A percentile compares a stretch with the other conserved stretches of the same genome.
Conservation (phyloP, 2,113 vertebrate species). For the Peromyscus polionotus region DNA sequence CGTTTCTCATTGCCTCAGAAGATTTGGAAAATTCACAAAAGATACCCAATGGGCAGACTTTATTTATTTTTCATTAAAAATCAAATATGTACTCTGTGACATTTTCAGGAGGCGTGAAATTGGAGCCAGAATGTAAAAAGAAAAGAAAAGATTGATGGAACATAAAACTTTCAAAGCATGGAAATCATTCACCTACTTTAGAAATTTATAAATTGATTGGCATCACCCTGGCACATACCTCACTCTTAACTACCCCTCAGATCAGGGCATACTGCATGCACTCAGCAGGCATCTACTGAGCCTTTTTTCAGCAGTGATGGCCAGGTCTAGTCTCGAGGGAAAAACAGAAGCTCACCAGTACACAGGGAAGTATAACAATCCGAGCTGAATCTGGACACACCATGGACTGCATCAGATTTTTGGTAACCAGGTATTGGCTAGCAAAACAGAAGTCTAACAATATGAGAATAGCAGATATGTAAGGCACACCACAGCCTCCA, state of each 20-base stretch:
- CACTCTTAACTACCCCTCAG: neutral
- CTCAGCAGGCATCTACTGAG: neutral
- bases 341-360: neutral
- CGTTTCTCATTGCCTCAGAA: neutral
- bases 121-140: neutral
- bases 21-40: neutral
- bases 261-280: neutral
- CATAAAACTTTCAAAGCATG: neutral
- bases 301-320: neutral
- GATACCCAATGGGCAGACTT: neutral
- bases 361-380: neutral
- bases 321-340: neutral
- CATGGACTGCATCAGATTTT: neutral
- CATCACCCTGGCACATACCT: neutral
- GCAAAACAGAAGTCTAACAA: neutral
- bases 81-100: slow-evolving; percentile 10
- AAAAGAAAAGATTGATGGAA: slow-evolving; percentile 14
- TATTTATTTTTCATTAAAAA: slow-evolving; percentile 34
- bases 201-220: neutral
- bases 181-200: neutral
- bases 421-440: neutral
- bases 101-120: neutral
- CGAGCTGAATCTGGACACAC: neutral
- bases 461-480: neutral
- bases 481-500: neutral